Base-by-base conservation (phyloP, 2,888 invertebrate genomes). In the Chironomus tentans region DNA sequence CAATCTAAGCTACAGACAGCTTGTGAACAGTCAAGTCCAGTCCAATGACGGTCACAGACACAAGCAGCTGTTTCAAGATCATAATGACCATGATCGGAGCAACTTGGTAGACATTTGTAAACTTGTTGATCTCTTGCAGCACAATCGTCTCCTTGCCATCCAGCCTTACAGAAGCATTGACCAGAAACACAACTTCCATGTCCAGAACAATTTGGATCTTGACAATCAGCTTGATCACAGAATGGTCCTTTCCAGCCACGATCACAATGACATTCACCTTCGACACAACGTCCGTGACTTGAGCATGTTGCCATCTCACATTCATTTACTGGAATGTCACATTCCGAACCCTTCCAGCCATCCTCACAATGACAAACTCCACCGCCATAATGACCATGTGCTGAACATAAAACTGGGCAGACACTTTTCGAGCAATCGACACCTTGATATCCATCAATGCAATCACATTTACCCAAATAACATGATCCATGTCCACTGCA, bases 281-380 rank as follows among this genome's bases (percentile, higher is more conserved):
- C 89, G 77, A 92, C 88, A 86, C 95, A 96, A 81, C 92, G 91
- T 75, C 95, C 95, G 83, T 94, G 92, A 78, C 92, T 92, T 80
- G 92, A 92, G 85, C 95, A 95, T 85, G 94, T 94, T 73, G 94
- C 92, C 78, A 94, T 91, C 85, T 95, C 93, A 84, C 95, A 96
- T 85, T 95, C 95, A 80, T 91, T 90, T 80, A 93, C 90, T 76
- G 95, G 94, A 80, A 95, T 90, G 85, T 96, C 95, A 85, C 98
- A 98, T 86, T 97, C 96, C 70, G 92, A 89, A 70, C 98, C 98
- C 85, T 95, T 96, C 95, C 95, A 97, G 79, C 97, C 97, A 81
- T 94, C 93, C 83, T 94, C 94, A 85, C 98, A 98, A 83, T 95
- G 93, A 84, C 98, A 98, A 80, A 94, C 86, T 28, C 96, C 96